Conservation (phyloP, 2,113 vertebrate species). For the Perca fluviatilis region DNA sequence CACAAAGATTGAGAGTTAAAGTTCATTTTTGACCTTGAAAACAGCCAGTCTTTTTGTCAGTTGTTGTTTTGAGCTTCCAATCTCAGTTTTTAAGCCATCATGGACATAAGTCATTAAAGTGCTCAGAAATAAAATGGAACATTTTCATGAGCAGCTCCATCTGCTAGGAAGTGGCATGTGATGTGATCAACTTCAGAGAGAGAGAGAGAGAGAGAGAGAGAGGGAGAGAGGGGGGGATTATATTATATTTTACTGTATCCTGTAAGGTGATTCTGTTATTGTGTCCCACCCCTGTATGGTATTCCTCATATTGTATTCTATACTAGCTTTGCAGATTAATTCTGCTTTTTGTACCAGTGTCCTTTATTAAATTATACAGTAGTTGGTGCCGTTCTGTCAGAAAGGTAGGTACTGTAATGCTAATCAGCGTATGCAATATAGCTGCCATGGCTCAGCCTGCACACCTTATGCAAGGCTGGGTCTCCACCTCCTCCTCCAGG, state of each 20-base stretch:
- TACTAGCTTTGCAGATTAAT: not conserved
- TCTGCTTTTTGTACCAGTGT: not conserved
- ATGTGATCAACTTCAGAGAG: not conserved
- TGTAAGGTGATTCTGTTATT: not conserved
- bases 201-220: not conserved
- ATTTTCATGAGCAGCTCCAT: not conserved
- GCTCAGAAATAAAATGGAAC: not conserved
- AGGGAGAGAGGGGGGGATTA: not conserved
- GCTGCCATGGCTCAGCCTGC: not conserved
- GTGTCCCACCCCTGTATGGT: not conserved
- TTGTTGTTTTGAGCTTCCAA: not conserved
- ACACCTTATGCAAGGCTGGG: constrained; percentile 27
- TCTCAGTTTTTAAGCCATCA: not conserved
- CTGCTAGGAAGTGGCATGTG: not conserved
- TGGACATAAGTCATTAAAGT: not conserved
- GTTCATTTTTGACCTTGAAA: not conserved
- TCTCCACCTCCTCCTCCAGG: constrained; percentile 67
- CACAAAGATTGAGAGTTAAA: not conserved
- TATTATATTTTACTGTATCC: not conserved
- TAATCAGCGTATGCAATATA: too few species aligned
- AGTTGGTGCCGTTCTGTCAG: not conserved
- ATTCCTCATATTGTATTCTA: too few species aligned
- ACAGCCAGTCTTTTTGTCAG: not conserved
- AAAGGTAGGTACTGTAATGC: too few species aligned
- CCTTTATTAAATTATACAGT: not conserved